These are phyloP conservation scores for Hydrocynus forskahlii DNA, from an alignment of 2,797 vertebrate species.

Conservation along the genomic window DNA sequence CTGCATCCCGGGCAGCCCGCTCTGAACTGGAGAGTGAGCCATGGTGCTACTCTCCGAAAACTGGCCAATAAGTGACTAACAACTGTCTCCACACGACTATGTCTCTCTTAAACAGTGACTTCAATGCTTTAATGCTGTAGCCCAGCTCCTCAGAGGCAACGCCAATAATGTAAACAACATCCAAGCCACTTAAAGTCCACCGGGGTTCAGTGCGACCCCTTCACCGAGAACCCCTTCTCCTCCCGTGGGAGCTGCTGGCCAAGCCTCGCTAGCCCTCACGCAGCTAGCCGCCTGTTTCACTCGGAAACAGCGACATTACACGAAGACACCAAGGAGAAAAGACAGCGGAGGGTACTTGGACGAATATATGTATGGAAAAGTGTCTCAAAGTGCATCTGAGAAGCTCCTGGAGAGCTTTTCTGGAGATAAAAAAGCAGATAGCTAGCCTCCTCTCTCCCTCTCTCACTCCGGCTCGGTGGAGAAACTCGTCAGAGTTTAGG, in stretches of 20 bases:
- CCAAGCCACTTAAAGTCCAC: constrained; percentile 15
- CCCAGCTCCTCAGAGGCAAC: neutral
- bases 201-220: neutral
- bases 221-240: constrained; percentile 29
- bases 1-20: constrained; percentile 93
- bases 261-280: constrained; percentile 1
- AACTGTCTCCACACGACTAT: constrained; percentile 36
- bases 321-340: neutral
- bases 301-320: neutral
- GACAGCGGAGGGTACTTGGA: neutral
- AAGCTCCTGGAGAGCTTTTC: constrained; percentile 5
- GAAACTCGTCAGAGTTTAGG: constrained; percentile 61
- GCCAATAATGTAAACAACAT: constrained; percentile 32
- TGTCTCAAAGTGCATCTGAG: neutral
- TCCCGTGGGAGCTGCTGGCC: constrained; percentile 29
- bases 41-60: constrained; percentile 73
- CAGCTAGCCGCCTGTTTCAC: neutral
- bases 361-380: neutral
- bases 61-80: constrained; percentile 27
- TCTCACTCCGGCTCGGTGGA: constrained; percentile 37
- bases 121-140: neutral
- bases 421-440: constrained; percentile 54
- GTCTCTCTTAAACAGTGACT: constrained; percentile 35
- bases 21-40: constrained; percentile 92
- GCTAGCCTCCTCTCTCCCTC: constrained; percentile 53